Evolutionary conservation across 2,797 vertebrate genomes (phyloP).

Genomic region (Rhabdomys pumilio): DNA sequence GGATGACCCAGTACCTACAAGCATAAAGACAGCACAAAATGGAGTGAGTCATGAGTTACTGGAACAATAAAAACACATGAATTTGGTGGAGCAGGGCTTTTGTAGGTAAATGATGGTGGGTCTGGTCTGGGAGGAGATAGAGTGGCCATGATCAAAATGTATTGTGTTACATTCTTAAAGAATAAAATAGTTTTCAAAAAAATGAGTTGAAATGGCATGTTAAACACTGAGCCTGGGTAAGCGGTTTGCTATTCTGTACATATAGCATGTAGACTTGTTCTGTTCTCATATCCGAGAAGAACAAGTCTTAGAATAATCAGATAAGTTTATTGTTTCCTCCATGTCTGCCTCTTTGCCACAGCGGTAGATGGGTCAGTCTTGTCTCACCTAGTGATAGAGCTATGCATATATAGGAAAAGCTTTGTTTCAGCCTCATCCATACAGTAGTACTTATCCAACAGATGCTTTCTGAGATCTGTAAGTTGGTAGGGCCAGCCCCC

Average conservation of each 20-base stretch:
- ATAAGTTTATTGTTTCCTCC: not conserved
- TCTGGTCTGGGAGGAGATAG: not conserved
- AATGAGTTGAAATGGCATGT: not conserved
- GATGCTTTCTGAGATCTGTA: not conserved
- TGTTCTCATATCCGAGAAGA: not conserved
- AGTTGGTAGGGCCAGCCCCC: not conserved
- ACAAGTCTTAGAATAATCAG: not conserved
- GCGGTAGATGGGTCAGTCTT: not conserved
- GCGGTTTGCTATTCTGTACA: not conserved
- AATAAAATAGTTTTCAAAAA: not conserved
- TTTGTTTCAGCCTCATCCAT: not conserved
- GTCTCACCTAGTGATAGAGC: not conserved
- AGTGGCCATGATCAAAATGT: not conserved
- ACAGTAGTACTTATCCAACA: not conserved
- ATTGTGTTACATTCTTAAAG: not conserved
- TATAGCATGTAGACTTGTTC: not conserved
- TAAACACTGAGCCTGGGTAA: not conserved
- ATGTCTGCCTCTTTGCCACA: not conserved
- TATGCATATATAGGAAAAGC: not conserved
- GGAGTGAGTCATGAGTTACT: not conserved
- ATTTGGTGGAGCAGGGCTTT: not conserved
- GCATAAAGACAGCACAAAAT: not conserved
- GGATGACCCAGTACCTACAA: not conserved
- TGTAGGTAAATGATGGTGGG: not conserved
- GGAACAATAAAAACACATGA: not conserved